Percentiles rank a stretch among this genome's conserved stretches.
Conservation (phyloP, 2,888 invertebrate genomes). For the Sympetrum striolatum region DNA sequence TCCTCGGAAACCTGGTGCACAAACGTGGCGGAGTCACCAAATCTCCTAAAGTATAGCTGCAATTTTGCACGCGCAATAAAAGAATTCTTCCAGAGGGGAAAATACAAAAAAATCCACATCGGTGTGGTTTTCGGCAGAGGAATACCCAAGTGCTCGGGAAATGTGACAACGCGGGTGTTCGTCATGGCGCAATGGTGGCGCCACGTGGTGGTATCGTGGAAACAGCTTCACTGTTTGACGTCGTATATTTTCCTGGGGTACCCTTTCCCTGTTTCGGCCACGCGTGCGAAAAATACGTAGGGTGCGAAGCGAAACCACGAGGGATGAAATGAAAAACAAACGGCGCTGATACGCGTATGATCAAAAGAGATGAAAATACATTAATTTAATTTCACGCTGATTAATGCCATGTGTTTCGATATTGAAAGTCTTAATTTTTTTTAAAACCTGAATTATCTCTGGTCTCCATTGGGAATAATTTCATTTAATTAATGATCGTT, state of each 20-base stretch:
- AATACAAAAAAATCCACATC: not conserved
- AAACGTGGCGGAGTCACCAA: no score
- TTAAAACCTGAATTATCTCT: not conserved
- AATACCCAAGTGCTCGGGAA: not conserved
- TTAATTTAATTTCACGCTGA: not conserved
- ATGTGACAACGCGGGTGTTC: not conserved
- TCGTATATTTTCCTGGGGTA: not conserved
- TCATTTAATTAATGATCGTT: no score
- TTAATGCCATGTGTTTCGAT: not conserved
- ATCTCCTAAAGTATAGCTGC: not conserved
- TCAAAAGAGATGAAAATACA: not conserved
- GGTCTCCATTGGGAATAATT: no score
- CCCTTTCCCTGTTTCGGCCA: not conserved
- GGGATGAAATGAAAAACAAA: not conserved
- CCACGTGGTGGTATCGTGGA: not conserved
- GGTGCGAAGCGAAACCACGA: not conserved
- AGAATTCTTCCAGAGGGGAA: not conserved
- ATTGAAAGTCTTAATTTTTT: not conserved
- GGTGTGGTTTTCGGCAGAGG: not conserved
- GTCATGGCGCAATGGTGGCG: not conserved
- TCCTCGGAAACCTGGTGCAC: no score
- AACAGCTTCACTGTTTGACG: not conserved
- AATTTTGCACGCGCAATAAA: not conserved
- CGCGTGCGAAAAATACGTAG: not conserved
- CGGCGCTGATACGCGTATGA: not conserved